Conservation (phyloP, 2,888 invertebrate genomes). For the Cheilosia scutellata region DNA sequence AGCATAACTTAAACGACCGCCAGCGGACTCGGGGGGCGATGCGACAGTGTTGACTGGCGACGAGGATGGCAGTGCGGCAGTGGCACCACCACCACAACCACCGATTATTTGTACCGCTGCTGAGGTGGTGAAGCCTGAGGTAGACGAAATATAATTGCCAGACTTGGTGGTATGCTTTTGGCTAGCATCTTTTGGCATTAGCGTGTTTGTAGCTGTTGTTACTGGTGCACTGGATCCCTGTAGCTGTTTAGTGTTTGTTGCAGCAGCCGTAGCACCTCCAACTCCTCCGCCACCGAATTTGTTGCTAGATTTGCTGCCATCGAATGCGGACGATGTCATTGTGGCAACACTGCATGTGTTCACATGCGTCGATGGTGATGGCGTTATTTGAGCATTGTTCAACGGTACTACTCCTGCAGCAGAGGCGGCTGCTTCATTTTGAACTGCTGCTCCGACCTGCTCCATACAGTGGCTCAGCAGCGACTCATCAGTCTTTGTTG, state of each 20-base stretch:
- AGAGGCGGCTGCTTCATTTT: constrained; percentile 69
- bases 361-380: constrained; percentile 41
- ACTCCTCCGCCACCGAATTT: constrained; percentile 78
- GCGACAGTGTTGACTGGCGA: constrained; percentile 76
- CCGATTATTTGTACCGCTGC: constrained; percentile 56
- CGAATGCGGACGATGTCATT: constrained; percentile 84
- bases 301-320: constrained; percentile 80
- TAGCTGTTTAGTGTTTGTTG: constrained; percentile 50
- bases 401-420: constrained; percentile 59
- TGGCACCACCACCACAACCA: constrained; percentile 21
- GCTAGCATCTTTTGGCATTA: constrained; percentile 80
- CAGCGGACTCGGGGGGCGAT: constrained; percentile 67
- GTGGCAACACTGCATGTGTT: constrained; percentile 84
- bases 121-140: constrained; percentile 73
- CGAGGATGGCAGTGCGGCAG: constrained; percentile 70
- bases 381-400: constrained; percentile 77
- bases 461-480: constrained; percentile 69
- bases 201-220: constrained; percentile 79
- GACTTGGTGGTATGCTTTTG: constrained; percentile 81
- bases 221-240: constrained; percentile 78
- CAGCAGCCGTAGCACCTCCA: constrained; percentile 1
- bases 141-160: constrained; percentile 78
- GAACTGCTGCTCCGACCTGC: constrained; percentile 81
- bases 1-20: constrained; percentile 86
- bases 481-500: constrained; percentile 87